phyloP scores from a whole-genome alignment of 23 tunicate species.

The Trididemnum clinides region DNA sequence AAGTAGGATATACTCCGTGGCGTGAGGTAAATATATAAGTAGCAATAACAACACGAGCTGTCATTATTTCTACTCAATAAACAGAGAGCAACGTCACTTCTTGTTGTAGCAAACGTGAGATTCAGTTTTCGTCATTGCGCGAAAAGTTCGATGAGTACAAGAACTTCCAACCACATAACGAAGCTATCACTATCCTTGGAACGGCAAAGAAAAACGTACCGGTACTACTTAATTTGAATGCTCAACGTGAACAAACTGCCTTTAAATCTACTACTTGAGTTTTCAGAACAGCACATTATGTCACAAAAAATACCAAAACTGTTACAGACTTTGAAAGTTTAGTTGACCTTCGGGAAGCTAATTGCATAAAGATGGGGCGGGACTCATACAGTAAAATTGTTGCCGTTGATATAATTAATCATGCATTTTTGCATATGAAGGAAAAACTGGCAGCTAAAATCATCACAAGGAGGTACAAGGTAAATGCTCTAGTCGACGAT shows the following conservation, averaged over 20 bases:
- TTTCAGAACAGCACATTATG: background rate
- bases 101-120: conserved; percentile 2
- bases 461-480: background rate
- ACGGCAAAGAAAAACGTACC: conserved; percentile 12
- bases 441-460: background rate
- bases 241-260: background rate
- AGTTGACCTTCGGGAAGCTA: conserved; percentile 4
- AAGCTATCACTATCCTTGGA: background rate
- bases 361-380: conserved; percentile 10
- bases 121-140: background rate
- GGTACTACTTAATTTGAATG: conserved; percentile 4
- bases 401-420: no score
- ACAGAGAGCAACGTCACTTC: conserved; percentile 10
- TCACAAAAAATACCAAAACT: conserved; percentile 5
- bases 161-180: background rate
- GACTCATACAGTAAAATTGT: conserved; percentile 3
- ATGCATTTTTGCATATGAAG: background rate
- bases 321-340: conserved; percentile 13
- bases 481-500: background rate
- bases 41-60: conserved; percentile 5
- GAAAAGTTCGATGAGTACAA: background rate
- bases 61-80: conserved; percentile 12
- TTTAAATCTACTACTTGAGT: no score
- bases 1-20: conserved; percentile 2
- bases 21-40: background rate